phyloP scores from a whole-genome alignment of 2,113 vertebrate genomes.

The Copsychus sechellarum region DNA sequence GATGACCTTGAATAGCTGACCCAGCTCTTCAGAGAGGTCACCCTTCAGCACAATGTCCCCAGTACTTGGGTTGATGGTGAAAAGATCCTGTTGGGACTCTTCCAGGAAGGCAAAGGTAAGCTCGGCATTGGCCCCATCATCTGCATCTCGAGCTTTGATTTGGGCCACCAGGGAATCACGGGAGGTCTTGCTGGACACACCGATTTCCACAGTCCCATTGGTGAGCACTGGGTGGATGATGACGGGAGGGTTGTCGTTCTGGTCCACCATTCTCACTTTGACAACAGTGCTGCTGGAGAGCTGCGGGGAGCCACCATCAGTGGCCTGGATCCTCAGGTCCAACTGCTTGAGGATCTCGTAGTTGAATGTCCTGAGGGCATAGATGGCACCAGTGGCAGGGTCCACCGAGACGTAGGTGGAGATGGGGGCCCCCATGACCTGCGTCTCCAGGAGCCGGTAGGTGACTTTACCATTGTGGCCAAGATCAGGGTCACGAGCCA shows the following conservation, averaged over 20 bases:
- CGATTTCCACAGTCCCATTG: constrained; percentile 87
- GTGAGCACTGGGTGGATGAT: constrained; percentile 83
- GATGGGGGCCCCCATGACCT: constrained; percentile 80
- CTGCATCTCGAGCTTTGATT: constrained; percentile 88
- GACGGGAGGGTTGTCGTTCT: constrained; percentile 90
- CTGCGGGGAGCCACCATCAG: constrained; percentile 88
- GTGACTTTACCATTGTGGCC: constrained; percentile 88
- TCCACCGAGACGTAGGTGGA: constrained; percentile 92
- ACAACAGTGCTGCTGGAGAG: constrained; percentile 88
- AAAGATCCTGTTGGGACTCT: constrained; percentile 80
- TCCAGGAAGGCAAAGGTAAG: constrained; percentile 85
- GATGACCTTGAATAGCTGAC: constrained; percentile 81
- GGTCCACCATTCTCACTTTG: constrained; percentile 88
- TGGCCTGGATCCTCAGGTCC: constrained; percentile 87
- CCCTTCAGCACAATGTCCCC: constrained; percentile 86
- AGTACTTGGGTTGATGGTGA: constrained; percentile 84
- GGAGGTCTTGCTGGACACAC: constrained; percentile 85
- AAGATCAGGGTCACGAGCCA: constrained; percentile 84
- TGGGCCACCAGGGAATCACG: constrained; percentile 85
- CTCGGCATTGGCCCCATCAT: constrained; percentile 87
- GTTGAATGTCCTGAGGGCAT: constrained; percentile 92
- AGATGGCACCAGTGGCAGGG: constrained; percentile 87
- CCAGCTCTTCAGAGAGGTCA: constrained; percentile 84
- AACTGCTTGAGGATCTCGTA: constrained; percentile 88
- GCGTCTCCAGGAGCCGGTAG: constrained; percentile 83